Conservation (phyloP, 2,113 vertebrate genomes). For the Gambusia affinis region DNA sequence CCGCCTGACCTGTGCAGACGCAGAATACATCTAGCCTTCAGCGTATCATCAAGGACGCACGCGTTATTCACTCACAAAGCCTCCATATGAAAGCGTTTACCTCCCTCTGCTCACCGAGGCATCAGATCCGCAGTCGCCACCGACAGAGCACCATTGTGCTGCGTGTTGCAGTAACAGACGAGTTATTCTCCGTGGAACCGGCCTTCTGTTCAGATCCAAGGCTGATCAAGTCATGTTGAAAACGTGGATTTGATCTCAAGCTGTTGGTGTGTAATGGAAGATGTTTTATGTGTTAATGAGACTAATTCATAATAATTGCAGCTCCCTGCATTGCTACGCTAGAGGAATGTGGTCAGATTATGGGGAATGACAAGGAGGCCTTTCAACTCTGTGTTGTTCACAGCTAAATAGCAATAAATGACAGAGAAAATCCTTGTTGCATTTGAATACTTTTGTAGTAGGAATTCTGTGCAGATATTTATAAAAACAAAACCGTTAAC, state of each 20-base stretch:
- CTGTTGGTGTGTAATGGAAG: not conserved
- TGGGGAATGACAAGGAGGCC: too few species aligned
- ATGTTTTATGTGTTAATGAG: not conserved
- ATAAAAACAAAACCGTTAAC: too few species aligned
- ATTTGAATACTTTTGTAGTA: too few species aligned
- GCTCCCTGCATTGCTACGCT: not conserved
- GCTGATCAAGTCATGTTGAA: slow-evolving; percentile 12
- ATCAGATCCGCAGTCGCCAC: not conserved
- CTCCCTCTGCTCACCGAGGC: not conserved
- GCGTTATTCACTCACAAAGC: not conserved
- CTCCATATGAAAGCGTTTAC: slow-evolving; percentile 1
- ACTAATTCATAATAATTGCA: not conserved
- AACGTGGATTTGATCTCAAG: not conserved
- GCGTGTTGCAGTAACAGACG: not conserved
- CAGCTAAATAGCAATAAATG: too few species aligned
- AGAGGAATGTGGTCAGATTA: not conserved
- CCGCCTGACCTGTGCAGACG: slow-evolving; percentile 30
- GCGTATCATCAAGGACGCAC: not conserved
- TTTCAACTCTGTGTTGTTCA: not conserved
- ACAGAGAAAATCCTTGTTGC: too few species aligned
- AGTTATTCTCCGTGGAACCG: not conserved
- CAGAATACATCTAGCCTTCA: slow-evolving; percentile 3
- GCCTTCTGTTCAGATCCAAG: slow-evolving; percentile 2
- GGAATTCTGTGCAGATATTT: too few species aligned
- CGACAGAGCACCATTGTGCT: not conserved